phyloP scores from a whole-genome alignment of 2,797 vertebrate genomes.

The Tamandua tetradactyla region DNA sequence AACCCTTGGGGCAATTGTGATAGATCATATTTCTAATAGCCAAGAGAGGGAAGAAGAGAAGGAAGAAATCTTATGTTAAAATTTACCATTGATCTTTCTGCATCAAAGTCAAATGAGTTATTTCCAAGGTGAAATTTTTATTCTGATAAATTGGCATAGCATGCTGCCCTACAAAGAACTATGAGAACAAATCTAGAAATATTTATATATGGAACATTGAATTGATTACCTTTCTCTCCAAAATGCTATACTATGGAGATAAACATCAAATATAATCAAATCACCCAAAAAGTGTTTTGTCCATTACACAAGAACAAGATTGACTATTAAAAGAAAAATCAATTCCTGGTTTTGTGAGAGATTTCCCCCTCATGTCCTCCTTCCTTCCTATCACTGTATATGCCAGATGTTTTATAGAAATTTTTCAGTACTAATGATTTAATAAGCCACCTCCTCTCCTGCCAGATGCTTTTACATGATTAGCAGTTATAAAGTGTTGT shows the following conservation, averaged over 20 bases:
- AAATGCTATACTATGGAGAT: background rate
- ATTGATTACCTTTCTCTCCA: background rate
- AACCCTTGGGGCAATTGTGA: background rate
- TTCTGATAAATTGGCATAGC: background rate
- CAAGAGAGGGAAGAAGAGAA: background rate
- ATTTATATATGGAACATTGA: background rate
- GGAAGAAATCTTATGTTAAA: background rate
- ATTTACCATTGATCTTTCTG: background rate
- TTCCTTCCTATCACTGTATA: background rate
- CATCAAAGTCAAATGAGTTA: background rate
- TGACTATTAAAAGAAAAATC: conserved; percentile 31
- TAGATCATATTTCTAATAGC: background rate
- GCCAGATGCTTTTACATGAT: conserved; percentile 30
- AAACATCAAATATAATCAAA: conserved; percentile 22
- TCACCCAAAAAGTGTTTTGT: conserved; percentile 5
- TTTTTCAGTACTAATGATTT: conserved; percentile 4
- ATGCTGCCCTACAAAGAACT: background rate
- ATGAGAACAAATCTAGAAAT: background rate
- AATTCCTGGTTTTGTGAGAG: background rate
- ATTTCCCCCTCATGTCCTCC: background rate
- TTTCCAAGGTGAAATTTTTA: background rate
- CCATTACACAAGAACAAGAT: background rate
- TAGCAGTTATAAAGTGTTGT: conserved; percentile 2
- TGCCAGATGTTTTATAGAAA: background rate
- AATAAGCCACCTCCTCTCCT: background rate